Base-by-base conservation (phyloP, 2,797 vertebrate genomes). In the Knipowitschia caucasica region DNA sequence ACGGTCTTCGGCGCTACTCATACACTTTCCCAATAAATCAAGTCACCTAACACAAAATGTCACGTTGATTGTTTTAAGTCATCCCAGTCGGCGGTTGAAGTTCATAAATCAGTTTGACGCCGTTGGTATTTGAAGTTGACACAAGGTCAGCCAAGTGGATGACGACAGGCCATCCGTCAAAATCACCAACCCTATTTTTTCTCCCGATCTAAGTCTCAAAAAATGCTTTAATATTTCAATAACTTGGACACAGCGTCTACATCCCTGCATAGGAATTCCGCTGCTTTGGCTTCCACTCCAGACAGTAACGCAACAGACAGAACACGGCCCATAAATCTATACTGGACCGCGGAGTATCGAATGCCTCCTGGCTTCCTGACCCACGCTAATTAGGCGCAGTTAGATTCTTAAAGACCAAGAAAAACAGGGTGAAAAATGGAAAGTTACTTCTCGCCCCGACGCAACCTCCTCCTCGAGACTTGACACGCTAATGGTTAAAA, bases 251-350 rank as follows among this genome's bases (percentile, higher is more conserved):
- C 20, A 30, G 21, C 17, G 31, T 47, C 31, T 47, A 31, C 45
- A 31, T 47, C 10, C 17, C 8, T 4, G 27, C 18, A 20, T 14
- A 5, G 54, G 59, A 69, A 26, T 27, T 51, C 2, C 18, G 9
- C 26, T 1, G 14, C 4, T 24, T n/a, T 8, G 35, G 44, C 21
- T 50, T 29, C 24, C 56, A 30, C 33, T 12, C 17, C 17, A 4
- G 46, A 53, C 53, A 62, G 64, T 62, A 75, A 77, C 47, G 44
- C 36, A 64, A 73, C n/a, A 29, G 40, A 62, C 60, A 11, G 60
- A 24, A 11, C 46, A 49, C 45, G 25, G 33, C 51, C 45, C 43
- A 6, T 47, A 40, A 63, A 67, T 55, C 24, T 42, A 45, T 54
- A 45, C 11, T 6, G 33, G 5, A 1, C 11, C 5, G 34, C 14